A percentile compares a stretch with the other conserved stretches of the same genome.
These are phyloP conservation scores for Anagrus nilaparvatae DNA, from an alignment of 1,140 invertebrate genomes.

Conservation along the genomic window DNA sequence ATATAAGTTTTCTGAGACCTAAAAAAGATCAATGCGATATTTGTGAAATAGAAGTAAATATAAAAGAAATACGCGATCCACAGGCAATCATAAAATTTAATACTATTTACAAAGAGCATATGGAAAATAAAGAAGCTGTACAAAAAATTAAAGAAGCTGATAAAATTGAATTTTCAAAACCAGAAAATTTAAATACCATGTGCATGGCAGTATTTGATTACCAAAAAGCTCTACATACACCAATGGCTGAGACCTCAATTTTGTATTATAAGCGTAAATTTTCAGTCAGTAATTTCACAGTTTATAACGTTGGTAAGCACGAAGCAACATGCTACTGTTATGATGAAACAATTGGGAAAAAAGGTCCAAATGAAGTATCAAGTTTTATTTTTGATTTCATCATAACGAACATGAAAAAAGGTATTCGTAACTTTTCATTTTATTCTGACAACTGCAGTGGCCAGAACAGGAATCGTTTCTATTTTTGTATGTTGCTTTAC, in stretches of 20 bases:
- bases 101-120: too few relatives aligned
- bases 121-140: too few relatives aligned
- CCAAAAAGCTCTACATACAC: constrained; percentile 4
- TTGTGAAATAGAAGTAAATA: too few relatives aligned
- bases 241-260: constrained; percentile 17
- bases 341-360: neutral
- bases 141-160: too few relatives aligned
- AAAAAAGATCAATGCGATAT: too few relatives aligned
- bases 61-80: too few relatives aligned
- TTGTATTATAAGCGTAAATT: constrained; percentile 35
- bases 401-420: neutral
- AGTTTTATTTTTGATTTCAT: constrained; percentile 1
- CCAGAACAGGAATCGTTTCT: constrained; percentile 3
- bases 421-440: neutral
- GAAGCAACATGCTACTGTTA: neutral
- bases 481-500: constrained; percentile 2
- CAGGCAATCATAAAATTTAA: too few relatives aligned
- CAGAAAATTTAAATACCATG: too few relatives aligned
- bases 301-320: neutral
- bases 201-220: neutral
- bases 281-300: neutral
- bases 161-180: too few relatives aligned
- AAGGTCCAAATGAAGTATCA: constrained; percentile 1
- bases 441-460: constrained; percentile 4
- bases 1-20: too few relatives aligned